phyloP scores from a whole-genome alignment of 1,140 invertebrate species.

The Chionoecetes opilio region DNA sequence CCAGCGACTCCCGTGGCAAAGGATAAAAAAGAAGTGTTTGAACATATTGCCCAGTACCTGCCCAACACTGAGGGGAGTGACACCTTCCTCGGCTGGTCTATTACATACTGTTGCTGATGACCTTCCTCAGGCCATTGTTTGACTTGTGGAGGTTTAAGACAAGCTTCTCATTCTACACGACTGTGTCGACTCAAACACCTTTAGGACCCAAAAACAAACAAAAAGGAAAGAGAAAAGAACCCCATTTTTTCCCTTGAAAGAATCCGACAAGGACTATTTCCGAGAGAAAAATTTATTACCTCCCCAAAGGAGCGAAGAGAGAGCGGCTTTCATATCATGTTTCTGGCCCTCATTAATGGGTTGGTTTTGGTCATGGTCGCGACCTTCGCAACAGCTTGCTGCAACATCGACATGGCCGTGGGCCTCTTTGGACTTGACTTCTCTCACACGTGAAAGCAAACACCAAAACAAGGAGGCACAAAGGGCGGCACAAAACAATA shows the following conservation, averaged over 20 bases:
- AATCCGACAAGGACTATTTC: neutral
- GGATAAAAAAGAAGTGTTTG: neutral
- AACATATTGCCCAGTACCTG: neutral
- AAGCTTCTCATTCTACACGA: neutral
- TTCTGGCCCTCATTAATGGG: neutral
- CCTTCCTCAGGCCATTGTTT: neutral
- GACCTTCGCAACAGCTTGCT: neutral
- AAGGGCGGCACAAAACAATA: neutral
- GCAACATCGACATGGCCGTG: neutral
- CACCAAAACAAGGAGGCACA: neutral
- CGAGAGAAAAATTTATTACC: neutral
- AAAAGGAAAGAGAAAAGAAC: neutral
- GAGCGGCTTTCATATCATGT: neutral
- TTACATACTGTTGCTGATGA: neutral
- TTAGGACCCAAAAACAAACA: neutral
- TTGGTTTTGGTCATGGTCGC: neutral
- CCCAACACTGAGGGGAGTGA: neutral
- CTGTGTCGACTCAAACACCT: neutral
- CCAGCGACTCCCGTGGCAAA: no score
- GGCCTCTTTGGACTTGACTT: neutral
- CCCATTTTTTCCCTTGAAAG: neutral
- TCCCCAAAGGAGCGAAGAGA: neutral
- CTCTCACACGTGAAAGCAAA: neutral
- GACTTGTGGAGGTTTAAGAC: neutral
- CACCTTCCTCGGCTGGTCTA: neutral